Evolutionary conservation across 1,140 invertebrate genomes (phyloP).

Genomic region (Cydia fagiglandana): DNA sequence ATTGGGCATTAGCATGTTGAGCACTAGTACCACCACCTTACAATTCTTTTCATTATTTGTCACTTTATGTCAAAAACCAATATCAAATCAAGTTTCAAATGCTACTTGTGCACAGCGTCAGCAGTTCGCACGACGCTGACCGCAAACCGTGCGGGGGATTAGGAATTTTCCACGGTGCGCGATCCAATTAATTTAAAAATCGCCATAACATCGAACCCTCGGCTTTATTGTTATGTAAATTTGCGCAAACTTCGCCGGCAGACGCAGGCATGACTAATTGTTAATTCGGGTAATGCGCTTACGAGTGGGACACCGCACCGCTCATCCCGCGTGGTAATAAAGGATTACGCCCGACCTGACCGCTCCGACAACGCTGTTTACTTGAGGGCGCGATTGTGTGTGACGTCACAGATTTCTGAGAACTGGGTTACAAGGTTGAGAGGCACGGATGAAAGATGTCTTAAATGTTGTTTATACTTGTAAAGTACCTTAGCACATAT

Average conservation of each 20-base stretch:
- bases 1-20: too few species aligned
- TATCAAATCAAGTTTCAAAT: not conserved
- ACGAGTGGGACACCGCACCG: conserved; percentile 63
- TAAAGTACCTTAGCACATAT: too few species aligned
- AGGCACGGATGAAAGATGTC: too few species aligned
- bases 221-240: conserved; percentile 78
- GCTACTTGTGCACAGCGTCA: not conserved
- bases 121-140: conserved; percentile 40
- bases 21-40: too few species aligned
- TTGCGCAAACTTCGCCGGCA: conserved; percentile 71
- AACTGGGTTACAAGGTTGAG: not conserved
- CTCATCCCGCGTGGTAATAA: conserved; percentile 57
- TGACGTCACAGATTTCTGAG: conserved; percentile 5
- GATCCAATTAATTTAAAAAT: conserved; percentile 78
- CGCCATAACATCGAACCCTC: conserved; percentile 53
- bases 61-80: not conserved
- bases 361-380: conserved; percentile 22
- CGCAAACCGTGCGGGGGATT: conserved; percentile 48
- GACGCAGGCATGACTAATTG: conserved; percentile 77
- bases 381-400: conserved; percentile 6
- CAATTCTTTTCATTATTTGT: too few species aligned
- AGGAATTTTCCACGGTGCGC: conserved; percentile 68
- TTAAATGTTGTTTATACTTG: too few species aligned
- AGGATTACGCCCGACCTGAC: conserved; percentile 65
- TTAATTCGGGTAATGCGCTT: conserved; percentile 78